Percentiles rank a stretch among this genome's conserved stretches.
Evolutionary conservation across 2,797 vertebrate species (phyloP).

Genomic region (Thaleichthys pacificus): DNA sequence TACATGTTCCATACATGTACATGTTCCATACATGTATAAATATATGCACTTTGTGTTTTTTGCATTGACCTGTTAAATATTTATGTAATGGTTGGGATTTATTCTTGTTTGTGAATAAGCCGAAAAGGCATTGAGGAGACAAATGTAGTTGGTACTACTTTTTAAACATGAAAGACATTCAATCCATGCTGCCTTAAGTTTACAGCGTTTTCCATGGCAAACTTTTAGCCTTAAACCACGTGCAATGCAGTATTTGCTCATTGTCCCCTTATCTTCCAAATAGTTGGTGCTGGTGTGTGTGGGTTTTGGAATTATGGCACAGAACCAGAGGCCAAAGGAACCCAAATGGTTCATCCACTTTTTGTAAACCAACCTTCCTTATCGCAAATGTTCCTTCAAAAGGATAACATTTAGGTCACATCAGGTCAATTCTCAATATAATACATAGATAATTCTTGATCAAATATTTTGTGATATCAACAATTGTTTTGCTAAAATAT

Average conservation of each 20-base stretch:
- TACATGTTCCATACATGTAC: constrained; percentile 43
- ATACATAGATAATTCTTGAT: too few species aligned
- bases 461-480: too few species aligned
- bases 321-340: not conserved
- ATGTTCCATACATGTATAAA: constrained; percentile 40
- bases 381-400: not conserved
- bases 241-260: constrained; percentile 70
- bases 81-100: constrained; percentile 67
- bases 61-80: constrained; percentile 55
- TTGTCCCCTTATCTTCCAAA: constrained; percentile 45
- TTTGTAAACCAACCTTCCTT: not conserved
- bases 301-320: constrained; percentile 42
- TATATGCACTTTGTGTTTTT: constrained; percentile 47
- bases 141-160: constrained; percentile 50
- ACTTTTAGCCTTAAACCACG: constrained; percentile 89
- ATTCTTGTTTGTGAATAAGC: constrained; percentile 23
- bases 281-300: constrained; percentile 53
- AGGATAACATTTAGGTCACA: not conserved
- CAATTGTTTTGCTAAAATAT: too few species aligned
- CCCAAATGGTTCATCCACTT: not conserved
- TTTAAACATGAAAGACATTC: constrained; percentile 75
- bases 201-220: constrained; percentile 87
- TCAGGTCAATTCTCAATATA: constrained; percentile 5
- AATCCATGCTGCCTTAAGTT: constrained; percentile 93
- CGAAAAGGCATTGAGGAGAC: constrained; percentile 39